These are phyloP conservation scores for Drosophila parvula DNA, from an alignment of 1,140 invertebrate genomes.

Conservation along the genomic window DNA sequence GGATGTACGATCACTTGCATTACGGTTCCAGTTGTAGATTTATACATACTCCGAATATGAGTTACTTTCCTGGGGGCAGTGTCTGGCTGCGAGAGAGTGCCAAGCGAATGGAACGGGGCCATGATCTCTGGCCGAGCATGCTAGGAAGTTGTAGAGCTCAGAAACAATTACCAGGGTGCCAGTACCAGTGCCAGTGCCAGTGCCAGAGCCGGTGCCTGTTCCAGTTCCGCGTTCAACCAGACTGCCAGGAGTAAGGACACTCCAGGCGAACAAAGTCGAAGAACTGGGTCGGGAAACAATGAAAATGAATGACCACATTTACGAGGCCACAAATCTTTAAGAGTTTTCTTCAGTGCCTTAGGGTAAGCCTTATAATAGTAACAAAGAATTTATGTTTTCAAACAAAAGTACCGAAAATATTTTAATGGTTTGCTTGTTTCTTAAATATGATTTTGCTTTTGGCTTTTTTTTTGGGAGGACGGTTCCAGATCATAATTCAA, in stretches of 20 bases:
- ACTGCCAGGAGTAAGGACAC: slow-evolving; percentile 42
- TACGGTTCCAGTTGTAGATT: slow-evolving; percentile 43
- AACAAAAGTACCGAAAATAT: neutral
- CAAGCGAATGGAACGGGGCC: slow-evolving; percentile 41
- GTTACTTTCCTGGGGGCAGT: slow-evolving; percentile 54
- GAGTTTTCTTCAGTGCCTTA: neutral
- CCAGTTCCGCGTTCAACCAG: slow-evolving; percentile 5
- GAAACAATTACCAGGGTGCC: slow-evolving; percentile 32
- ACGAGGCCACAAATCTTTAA: slow-evolving; percentile 25
- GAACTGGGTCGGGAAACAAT: slow-evolving; percentile 21
- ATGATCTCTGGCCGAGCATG: slow-evolving; percentile 41
- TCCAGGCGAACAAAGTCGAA: slow-evolving; percentile 14
- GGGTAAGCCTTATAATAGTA: neutral
- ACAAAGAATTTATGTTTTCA: neutral
- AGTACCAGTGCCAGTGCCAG: neutral
- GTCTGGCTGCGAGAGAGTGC: slow-evolving; percentile 23
- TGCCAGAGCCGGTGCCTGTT: slow-evolving; percentile 1
- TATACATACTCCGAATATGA: slow-evolving; percentile 36
- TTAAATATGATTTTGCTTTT: neutral
- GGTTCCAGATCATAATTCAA: neutral
- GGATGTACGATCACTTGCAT: slow-evolving; percentile 57
- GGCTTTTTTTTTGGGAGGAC: neutral
- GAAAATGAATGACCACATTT: slow-evolving; percentile 33
- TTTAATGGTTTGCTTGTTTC: neutral
- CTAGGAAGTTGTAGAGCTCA: slow-evolving; percentile 29